Percentiles rank a stretch among this genome's conserved stretches.
These are phyloP conservation scores for Myocastor coypus DNA, from an alignment of 2,113 vertebrate species.

Conservation along the genomic window DNA sequence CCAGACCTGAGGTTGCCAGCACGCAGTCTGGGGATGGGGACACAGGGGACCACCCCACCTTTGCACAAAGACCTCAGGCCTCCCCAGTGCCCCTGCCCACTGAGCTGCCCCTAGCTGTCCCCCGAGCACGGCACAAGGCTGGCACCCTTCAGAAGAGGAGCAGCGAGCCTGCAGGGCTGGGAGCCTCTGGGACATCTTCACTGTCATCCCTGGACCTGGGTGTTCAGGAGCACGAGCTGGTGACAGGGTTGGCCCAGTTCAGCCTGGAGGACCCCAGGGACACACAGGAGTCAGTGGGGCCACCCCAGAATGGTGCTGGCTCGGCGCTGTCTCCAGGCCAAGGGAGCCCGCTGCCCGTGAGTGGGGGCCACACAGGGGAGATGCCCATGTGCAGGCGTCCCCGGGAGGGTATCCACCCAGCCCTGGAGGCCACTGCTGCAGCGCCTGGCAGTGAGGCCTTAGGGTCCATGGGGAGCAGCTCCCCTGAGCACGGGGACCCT, in stretches of 20 bases:
- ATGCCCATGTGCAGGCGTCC: slow-evolving; percentile 76
- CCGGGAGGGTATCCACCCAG: slow-evolving; percentile 60
- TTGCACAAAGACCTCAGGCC: slow-evolving; percentile 73
- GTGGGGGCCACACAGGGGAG: not conserved
- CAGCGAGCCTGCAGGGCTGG: slow-evolving; percentile 63
- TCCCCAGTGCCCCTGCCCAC: not conserved
- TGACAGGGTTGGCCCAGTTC: slow-evolving; percentile 89
- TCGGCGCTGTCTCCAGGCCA: slow-evolving; percentile 80
- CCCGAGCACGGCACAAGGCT: slow-evolving; percentile 25
- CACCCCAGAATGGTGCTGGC: slow-evolving; percentile 82
- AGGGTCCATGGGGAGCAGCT: slow-evolving; percentile 86
- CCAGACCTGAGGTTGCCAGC: slow-evolving; percentile 87
- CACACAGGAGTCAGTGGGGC: slow-evolving; percentile 81
- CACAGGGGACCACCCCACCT: slow-evolving; percentile 82
- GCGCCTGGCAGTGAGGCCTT: slow-evolving; percentile 87
- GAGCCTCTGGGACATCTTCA: slow-evolving; percentile 62
- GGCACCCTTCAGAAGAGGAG: slow-evolving; percentile 75
- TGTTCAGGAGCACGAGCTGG: slow-evolving; percentile 91
- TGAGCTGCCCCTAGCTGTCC: not conserved
- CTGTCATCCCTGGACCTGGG: slow-evolving; percentile 88
- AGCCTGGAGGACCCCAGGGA: slow-evolving; percentile 87
- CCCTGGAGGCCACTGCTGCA: slow-evolving; percentile 78
- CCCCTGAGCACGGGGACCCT: slow-evolving; percentile 86
- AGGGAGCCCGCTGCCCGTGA: slow-evolving; percentile 75
- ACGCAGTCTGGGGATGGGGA: slow-evolving; percentile 86